Conservation (phyloP, 2,113 vertebrate genomes). For the Hymenochirus boettgeri region DNA sequence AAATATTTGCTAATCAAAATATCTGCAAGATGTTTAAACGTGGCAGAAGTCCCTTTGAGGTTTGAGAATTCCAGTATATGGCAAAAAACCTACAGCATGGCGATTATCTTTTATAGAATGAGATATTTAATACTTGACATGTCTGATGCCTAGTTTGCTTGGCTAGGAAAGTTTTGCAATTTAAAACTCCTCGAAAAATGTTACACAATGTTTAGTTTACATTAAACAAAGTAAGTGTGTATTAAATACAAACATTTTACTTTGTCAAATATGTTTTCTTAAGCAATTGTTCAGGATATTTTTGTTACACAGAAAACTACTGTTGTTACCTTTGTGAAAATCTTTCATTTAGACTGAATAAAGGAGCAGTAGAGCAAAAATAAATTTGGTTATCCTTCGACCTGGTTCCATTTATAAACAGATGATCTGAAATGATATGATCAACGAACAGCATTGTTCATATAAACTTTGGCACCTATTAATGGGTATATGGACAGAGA, state of each 20-base stretch:
- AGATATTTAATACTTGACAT: conserved; percentile 15
- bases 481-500: too few relatives aligned
- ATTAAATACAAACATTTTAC: not conserved
- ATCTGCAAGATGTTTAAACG: not conserved
- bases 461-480: too few relatives aligned
- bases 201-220: conserved; percentile 27
- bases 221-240: conserved; percentile 20
- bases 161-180: conserved; percentile 25
- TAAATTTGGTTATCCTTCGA: not conserved
- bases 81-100: not conserved
- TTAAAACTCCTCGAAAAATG: conserved; percentile 22
- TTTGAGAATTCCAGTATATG: not conserved
- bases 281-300: conserved; percentile 17
- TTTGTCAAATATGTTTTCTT: conserved; percentile 27
- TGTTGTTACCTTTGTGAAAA: conserved; percentile 16
- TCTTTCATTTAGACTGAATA: conserved; percentile 6
- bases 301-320: conserved; percentile 21
- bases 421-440: too few relatives aligned
- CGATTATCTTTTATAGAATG: conserved; percentile 28
- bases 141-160: conserved; percentile 16
- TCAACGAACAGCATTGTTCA: too few relatives aligned
- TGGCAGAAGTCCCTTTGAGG: conserved; percentile 17
- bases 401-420: not conserved
- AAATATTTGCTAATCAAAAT: not conserved
- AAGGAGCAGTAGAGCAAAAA: conserved; percentile 10